Base-by-base conservation (phyloP, 1,140 invertebrate genomes). In the Amphibalanus amphitrite region DNA sequence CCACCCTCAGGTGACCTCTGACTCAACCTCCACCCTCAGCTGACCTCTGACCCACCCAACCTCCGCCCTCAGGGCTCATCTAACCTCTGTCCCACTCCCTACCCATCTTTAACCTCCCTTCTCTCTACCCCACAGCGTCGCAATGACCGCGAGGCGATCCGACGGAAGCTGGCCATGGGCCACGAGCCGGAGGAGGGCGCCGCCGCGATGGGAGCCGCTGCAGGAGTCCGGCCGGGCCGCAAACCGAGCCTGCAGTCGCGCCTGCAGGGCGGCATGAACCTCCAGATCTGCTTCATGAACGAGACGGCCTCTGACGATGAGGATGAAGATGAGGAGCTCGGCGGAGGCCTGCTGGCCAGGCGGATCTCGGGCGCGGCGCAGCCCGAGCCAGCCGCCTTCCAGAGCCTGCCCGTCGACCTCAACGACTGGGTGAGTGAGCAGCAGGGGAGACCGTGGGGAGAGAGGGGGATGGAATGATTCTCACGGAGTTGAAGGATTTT, bases 231-330 rank as follows among this genome's bases (percentile, higher is more conserved):
- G 23, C 23, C 26, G 10, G 47, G 47, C 47, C 47, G 47, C 74
- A 94, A 93, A 81, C 90, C 91, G 6, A 93, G 89, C 81, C 83
- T 94, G 76, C 90, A 93, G 80, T 88, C 92, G 72, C 82, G 92
- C 73, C 83, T 93, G 74, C 90, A 93, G 83, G 91, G 88, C 84
- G 90, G 90, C 71, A 93, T 90, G 87, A 94, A 94, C 82, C 85
- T 95, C 26, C 92, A 95, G 84, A 93, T 95, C 76, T 93, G 92
- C 83, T 95, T 95, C 80, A 91, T 95, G 90, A 95, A 95, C 80
- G 92, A 96, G 78, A 90, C 90, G 68, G 88, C 88, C 26, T 92
- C 90, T 69, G 91, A 93, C 29, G 77, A 77, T 30, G 78, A 82
- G 67, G 73, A 73, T 30, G 29, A 59, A 69, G 71, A 71, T 68